Evolutionary conservation across 1,140 invertebrate species (phyloP), one percentile per base, ranked within the genome.

Genomic region (Drosophila pectinifera): DNA sequence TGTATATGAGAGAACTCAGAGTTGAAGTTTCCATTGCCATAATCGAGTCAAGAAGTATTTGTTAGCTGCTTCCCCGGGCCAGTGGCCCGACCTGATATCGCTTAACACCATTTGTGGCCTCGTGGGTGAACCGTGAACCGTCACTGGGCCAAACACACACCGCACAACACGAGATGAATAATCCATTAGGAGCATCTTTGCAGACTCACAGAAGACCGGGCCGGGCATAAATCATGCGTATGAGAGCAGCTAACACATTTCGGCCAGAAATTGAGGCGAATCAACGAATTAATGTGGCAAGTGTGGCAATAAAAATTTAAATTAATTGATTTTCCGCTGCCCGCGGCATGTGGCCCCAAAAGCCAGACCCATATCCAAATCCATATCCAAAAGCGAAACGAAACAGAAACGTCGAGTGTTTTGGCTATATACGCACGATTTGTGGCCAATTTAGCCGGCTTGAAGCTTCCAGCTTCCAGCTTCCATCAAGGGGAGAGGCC

Each of bases 281-380:
- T 69, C 67, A 70, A 70, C 67, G 67, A 70, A 70, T 70, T 70
- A 70, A 70, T 70, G 68, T 70, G 63, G 67, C 67, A 69, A 74
- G 72, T 73, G 69, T 73, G 69, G 83, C 83, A 86, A 86, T 82
- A 88, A 86, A 86, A 72, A 68, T 64, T 72, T 48, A 75, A 86
- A 86, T 86, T 86, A 86, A 86, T 88, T 88, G 82, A 88, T 81
- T 78, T 79, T 72, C 4, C 54, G 45, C 49, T 59, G 59, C 46
- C 54, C 49, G 45, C 58, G 67, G 78, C 73, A 58, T 73, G 46
- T 41, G 49, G 65, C 55, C n/a, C 13, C 13, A 45, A 49, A 55
- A 43, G 31, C 38, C 42, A 57, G 53, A 14, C 16, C 13, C 42
- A 18, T 48, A 41, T 11, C n/a, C 18, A 18, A 28, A 43, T 11